These are phyloP conservation scores for Orchesellides sinensis DNA, from an alignment of 2,888 invertebrate species.

Conservation along the genomic window DNA sequence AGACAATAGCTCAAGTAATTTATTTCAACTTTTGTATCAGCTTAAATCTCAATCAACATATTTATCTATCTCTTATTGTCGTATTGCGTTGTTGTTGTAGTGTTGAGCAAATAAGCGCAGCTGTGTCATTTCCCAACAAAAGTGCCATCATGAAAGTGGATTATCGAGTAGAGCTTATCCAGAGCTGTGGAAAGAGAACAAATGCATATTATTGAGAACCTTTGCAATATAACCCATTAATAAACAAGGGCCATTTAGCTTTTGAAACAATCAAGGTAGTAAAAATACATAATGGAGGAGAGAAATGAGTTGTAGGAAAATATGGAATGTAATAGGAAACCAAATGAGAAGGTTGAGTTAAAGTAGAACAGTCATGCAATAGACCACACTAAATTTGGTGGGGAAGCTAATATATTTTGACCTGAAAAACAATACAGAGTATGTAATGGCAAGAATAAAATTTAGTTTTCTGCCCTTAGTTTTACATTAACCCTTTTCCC, in stretches of 20 bases:
- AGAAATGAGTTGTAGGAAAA: conserved; percentile 8
- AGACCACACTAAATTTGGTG: neutral
- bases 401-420: neutral
- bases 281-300: conserved; percentile 20
- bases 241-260: too few species aligned
- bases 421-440: neutral
- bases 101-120: neutral
- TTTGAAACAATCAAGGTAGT: conserved; percentile 16
- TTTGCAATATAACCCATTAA: too few species aligned
- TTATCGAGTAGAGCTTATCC: conserved; percentile 40
- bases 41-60: neutral
- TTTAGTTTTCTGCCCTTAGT: too few species aligned
- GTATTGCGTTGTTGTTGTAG: too few species aligned
- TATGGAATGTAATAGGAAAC: conserved; percentile 36
- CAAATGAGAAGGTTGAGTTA: conserved; percentile 1
- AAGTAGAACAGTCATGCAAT: neutral
- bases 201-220: neutral
- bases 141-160: conserved; percentile 15
- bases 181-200: conserved; percentile 2
- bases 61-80: neutral
- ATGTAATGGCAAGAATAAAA: neutral
- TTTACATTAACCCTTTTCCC: conserved; percentile 42
- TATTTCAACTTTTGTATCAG: conserved; percentile 10
- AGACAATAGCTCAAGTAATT: neutral
- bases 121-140: conserved; percentile 5